Evolutionary conservation across 2,888 invertebrate species (phyloP).

Genomic region (Hemithea aestivaria): DNA sequence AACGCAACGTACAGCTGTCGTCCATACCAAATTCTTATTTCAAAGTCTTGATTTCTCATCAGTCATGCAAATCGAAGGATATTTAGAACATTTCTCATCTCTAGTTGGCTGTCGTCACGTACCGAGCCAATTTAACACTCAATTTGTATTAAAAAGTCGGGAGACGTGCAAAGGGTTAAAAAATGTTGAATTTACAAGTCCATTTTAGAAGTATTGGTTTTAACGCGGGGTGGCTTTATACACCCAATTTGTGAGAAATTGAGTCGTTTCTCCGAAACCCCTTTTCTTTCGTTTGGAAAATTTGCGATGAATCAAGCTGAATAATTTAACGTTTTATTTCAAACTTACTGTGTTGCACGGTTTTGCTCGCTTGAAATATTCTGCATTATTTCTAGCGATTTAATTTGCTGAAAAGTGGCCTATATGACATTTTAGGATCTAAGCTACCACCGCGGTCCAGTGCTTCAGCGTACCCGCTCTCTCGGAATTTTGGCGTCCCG

Average conservation of each 20-base stretch:
- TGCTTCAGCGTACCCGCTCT: too few species aligned
- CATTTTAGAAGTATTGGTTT: constrained; percentile 16
- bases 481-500: too few species aligned
- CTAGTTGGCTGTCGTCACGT: constrained; percentile 47
- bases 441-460: too few species aligned
- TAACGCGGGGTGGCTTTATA: constrained; percentile 14
- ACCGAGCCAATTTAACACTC: constrained; percentile 62
- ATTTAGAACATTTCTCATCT: neutral
- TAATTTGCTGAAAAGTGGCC: too few species aligned
- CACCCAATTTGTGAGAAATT: constrained; percentile 13
- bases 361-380: too few species aligned
- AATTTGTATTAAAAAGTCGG: constrained; percentile 49
- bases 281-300: constrained; percentile 3
- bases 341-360: too few species aligned
- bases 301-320: neutral
- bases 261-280: constrained; percentile 2
- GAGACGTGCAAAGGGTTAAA: constrained; percentile 39
- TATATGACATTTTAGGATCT: too few species aligned
- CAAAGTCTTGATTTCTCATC: too few species aligned
- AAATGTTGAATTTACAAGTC: constrained; percentile 21
- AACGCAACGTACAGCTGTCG: too few species aligned
- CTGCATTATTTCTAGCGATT: too few species aligned
- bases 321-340: neutral
- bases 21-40: too few species aligned
- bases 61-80: too few species aligned